phyloP scores from a whole-genome alignment of 1,140 invertebrate species.

The Pogonus chalceus region DNA sequence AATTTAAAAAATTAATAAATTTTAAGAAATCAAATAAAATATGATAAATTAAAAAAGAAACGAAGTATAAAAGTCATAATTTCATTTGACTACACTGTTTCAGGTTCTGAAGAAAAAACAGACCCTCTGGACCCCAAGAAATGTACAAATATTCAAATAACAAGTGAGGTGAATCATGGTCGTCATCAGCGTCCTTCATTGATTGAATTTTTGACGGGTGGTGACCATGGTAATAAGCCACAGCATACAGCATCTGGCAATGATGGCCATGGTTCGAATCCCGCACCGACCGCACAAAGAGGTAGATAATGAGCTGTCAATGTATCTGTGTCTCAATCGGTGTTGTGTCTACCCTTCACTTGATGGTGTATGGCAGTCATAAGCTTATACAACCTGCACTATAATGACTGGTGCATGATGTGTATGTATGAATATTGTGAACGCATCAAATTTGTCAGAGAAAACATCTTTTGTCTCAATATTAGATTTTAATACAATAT shows the following conservation, averaged over 20 bases:
- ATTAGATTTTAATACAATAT: too few species aligned
- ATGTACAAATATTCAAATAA: conserved; percentile 32
- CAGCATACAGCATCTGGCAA: not conserved
- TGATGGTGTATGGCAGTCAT: too few species aligned
- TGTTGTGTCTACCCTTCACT: too few species aligned
- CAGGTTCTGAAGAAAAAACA: conserved; percentile 28
- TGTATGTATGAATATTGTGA: too few species aligned
- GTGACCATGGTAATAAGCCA: conserved; percentile 28
- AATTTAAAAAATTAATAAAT: too few species aligned
- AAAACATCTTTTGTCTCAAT: too few species aligned
- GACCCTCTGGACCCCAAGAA: too few species aligned
- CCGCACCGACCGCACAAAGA: not conserved
- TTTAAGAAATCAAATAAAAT: not conserved
- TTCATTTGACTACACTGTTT: conserved; percentile 17
- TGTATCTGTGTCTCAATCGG: too few species aligned
- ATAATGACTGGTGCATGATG: too few species aligned
- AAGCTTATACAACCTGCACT: too few species aligned
- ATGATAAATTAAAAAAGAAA: not conserved
- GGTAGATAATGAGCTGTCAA: too few species aligned
- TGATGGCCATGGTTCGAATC: conserved; percentile 4
- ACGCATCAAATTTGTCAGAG: too few species aligned
- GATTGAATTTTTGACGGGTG: conserved; percentile 58
- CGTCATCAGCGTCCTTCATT: conserved; percentile 55
- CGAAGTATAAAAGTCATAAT: conserved; percentile 3
- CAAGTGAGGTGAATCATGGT: conserved; percentile 37